Conservation (phyloP, 1,140 invertebrate species). For the Chlorops oryzae region DNA sequence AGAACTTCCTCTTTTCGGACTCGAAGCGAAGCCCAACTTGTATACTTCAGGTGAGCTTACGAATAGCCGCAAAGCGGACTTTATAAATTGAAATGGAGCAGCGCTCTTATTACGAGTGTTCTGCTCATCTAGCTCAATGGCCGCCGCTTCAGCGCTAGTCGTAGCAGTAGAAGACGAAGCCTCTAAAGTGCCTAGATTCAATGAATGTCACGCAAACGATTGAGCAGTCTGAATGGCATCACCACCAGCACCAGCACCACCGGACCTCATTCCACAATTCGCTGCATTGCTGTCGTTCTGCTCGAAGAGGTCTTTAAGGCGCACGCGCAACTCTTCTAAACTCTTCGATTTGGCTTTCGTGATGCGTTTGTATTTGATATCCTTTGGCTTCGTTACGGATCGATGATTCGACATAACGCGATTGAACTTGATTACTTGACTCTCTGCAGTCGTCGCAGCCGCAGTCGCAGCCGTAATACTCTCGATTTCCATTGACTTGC, state of each 20-base stretch:
- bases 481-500: conserved; percentile 8
- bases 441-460: conserved; percentile 27
- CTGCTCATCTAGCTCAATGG: too few relatives aligned
- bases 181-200: too few relatives aligned
- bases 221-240: conserved; percentile 43
- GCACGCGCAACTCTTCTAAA: conserved; percentile 72
- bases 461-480: conserved; percentile 2
- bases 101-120: too few relatives aligned
- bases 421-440: conserved; percentile 72
- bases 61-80: too few relatives aligned
- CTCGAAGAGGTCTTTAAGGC: conserved; percentile 77
- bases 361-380: conserved; percentile 84
- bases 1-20: too few relatives aligned
- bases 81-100: too few relatives aligned
- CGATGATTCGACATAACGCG: conserved; percentile 84
- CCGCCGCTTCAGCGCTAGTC: too few relatives aligned
- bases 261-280: not conserved
- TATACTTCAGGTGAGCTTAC: too few relatives aligned
- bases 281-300: conserved; percentile 51
- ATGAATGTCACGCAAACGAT: conserved; percentile 45
- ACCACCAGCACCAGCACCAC: conserved; percentile 15
- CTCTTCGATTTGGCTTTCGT: conserved; percentile 86
- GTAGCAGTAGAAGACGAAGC: too few relatives aligned
- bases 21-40: too few relatives aligned
- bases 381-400: conserved; percentile 82